Evolutionary conservation across 2,113 vertebrate species (phyloP), one percentile per base, ranked within the genome.

Genomic region (Burhinus oedicnemus): DNA sequence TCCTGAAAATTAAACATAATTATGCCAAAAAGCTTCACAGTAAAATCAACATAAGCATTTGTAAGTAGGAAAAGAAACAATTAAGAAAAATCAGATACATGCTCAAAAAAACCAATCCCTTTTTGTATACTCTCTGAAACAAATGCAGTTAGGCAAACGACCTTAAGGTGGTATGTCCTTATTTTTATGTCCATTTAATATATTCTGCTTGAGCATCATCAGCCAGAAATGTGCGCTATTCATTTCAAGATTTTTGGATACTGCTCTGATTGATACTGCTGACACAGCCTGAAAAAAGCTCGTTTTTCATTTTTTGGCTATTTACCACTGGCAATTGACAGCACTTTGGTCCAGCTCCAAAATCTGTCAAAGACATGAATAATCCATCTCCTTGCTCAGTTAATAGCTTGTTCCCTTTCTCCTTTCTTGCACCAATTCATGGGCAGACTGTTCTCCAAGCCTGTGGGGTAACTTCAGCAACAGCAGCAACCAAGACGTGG

Each of bases 271-370:
- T 93, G 92, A 90, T 95, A 66, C 71, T 83, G 92, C 88, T 96
- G 95, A 97, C 83, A 78, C 42, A 93, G 68, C 15, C 87, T 68
- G 80, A 94, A 96, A 84, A 88, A 88, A 57, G 5, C 65, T 76
- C 9, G 3, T 88, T 95, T 95, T 95, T 95, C 74, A 88, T 90
- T 96, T 96, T 96, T 96, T 94, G 93, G 85, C 90, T 83, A 86
- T 97, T 92, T 93, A 90, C 71, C 49, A 58, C 60, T 42, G 58
- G 78, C 40, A 7, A 92, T 81, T 86, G 96, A 94, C 96, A 95
- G 60, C 44, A 89, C 71, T 89, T 95, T 88, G 97, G 82, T 64
- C 21, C 40, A 1, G 4, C 40, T 92, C 79, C 95, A 93, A 88
- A 94, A 77, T 58, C 29, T 2, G 78, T 83, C 75, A 77, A 70